Evolutionary conservation across 2,113 vertebrate species (phyloP).

Genomic region (Misgurnus anguillicaudatus): DNA sequence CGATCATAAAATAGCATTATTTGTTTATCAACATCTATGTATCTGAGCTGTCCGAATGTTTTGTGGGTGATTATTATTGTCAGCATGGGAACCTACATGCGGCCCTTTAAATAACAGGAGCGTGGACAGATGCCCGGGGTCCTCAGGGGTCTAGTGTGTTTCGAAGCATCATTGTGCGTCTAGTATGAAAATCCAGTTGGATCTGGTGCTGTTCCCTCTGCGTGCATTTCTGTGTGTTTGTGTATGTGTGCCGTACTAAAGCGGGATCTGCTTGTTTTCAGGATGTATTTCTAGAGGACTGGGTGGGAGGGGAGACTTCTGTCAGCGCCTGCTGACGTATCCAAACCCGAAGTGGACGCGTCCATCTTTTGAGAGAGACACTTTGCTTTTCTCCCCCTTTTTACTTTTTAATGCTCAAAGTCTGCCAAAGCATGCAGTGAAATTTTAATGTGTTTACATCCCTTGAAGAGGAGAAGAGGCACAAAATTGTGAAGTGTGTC

Average conservation of each 20-base stretch:
- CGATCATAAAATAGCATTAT: neutral
- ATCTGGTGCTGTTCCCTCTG: neutral
- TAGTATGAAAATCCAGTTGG: neutral
- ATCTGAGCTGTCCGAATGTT: neutral
- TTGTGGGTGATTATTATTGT: slow-evolving; percentile 37
- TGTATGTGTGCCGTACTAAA: neutral
- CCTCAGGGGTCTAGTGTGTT: neutral
- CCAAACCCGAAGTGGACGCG: slow-evolving; percentile 31
- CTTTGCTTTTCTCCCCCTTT: neutral
- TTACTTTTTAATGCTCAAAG: slow-evolving; percentile 11
- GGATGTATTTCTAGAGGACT: slow-evolving; percentile 72
- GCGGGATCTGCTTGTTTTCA: slow-evolving; percentile 50
- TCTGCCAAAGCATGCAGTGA: slow-evolving; percentile 52
- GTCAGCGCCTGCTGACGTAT: no score
- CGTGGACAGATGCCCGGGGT: slow-evolving; percentile 1
- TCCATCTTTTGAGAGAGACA: slow-evolving; percentile 8
- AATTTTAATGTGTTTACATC: slow-evolving; percentile 43
- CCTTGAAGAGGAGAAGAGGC: slow-evolving; percentile 45
- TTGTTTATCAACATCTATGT: neutral
- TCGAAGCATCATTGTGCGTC: slow-evolving; percentile 1
- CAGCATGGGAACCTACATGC: slow-evolving; percentile 11
- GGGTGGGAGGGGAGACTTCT: slow-evolving; percentile 16
- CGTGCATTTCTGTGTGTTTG: neutral
- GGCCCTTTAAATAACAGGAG: neutral
- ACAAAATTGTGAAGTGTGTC: slow-evolving; percentile 40